These are phyloP conservation scores for Hippocampus guttulatus DNA, from an alignment of 2,113 vertebrate species.

Conservation along the genomic window DNA sequence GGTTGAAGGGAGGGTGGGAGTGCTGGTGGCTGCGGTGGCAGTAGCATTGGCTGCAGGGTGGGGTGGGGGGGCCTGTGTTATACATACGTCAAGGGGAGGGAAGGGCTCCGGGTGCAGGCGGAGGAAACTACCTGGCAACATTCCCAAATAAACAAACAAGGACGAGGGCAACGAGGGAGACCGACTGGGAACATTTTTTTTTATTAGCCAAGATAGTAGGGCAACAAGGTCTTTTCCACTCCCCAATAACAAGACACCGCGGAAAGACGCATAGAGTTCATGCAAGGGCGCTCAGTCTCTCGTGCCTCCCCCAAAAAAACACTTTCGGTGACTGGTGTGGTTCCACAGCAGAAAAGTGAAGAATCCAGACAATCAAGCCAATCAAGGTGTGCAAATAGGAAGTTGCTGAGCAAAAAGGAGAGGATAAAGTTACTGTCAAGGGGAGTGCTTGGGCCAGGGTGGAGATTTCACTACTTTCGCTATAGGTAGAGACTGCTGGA, in stretches of 20 bases:
- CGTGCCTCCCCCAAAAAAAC: neutral
- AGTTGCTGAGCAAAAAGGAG: constrained; percentile 18
- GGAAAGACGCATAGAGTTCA: neutral
- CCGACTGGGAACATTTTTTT: neutral
- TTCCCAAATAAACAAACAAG: constrained; percentile 68
- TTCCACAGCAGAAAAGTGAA: neutral
- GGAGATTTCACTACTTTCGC: constrained; percentile 13
- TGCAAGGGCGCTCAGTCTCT: neutral
- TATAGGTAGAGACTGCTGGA: constrained; percentile 36
- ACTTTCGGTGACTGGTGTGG: neutral
- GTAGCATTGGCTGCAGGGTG: constrained; percentile 14
- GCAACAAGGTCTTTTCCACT: neutral
- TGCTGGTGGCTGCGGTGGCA: constrained; percentile 12
- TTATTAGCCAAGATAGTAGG: too few relatives aligned
- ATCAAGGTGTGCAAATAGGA: neutral
- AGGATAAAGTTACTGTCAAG: neutral
- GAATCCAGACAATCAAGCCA: neutral
- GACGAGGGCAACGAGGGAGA: constrained; percentile 16
- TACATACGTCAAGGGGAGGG: constrained; percentile 39
- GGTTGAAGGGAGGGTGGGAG: constrained; percentile 27
- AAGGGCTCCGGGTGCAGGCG: constrained; percentile 46
- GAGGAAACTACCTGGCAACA: constrained; percentile 72
- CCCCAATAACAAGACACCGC: neutral
- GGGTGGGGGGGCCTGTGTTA: constrained; percentile 21
- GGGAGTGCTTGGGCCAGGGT: constrained; percentile 43